phyloP scores from a whole-genome alignment of 2,113 vertebrate species.

The Felis catus region DNA sequence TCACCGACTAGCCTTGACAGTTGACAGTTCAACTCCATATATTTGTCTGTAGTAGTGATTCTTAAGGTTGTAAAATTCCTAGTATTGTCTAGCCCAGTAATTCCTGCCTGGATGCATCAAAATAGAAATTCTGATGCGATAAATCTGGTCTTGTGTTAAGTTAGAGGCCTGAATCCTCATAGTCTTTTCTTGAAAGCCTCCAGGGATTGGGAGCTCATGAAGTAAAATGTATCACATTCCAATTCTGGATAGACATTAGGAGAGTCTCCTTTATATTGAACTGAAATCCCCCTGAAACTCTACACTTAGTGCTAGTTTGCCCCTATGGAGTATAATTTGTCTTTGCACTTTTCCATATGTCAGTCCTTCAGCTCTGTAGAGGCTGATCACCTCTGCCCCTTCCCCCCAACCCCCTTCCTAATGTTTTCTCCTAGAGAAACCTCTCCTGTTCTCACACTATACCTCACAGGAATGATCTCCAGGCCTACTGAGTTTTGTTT shows the following conservation, averaged over 20 bases:
- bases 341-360: background rate
- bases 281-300: background rate
- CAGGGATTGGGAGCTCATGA: background rate
- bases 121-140: background rate
- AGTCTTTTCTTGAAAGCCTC: background rate
- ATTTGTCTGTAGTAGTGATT: background rate
- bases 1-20: background rate
- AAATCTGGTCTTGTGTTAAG: background rate
- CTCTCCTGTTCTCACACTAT: background rate
- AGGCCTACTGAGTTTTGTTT: background rate
- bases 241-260: background rate
- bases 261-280: background rate
- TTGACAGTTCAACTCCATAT: background rate
- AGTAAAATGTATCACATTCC: background rate
- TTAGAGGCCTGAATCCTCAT: background rate
- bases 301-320: background rate
- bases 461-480: background rate
- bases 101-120: background rate
- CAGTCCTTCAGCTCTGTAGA: background rate
- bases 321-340: no score
- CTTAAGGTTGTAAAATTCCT: background rate
- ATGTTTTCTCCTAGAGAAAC: background rate
- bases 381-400: no score
- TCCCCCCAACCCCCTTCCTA: no score
- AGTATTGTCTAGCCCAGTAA: background rate